Evolutionary conservation across 2,888 invertebrate species (phyloP).

Genomic region (Dorcus parallelipipedus): DNA sequence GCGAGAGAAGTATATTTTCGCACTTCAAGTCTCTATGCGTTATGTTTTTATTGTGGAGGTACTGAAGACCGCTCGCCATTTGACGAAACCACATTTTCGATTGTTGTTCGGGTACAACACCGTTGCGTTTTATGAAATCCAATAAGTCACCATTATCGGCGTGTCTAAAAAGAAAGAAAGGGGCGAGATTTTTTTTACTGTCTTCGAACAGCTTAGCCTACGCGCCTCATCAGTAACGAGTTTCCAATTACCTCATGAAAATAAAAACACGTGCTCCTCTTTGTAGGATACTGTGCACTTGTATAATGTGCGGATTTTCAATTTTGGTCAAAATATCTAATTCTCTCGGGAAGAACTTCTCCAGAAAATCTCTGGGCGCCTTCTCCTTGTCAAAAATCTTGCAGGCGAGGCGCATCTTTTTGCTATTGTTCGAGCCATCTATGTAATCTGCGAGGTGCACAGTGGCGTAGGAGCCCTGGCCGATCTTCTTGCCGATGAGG

Average conservation of each 20-base stretch:
- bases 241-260: conserved; percentile 66
- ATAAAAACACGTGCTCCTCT: conserved; percentile 81
- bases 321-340: conserved; percentile 85
- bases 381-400: conserved; percentile 90
- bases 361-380: conserved; percentile 84
- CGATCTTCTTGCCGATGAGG: conserved; percentile 80
- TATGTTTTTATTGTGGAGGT: conserved; percentile 79
- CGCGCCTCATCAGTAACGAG: no score
- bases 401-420: conserved; percentile 76
- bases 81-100: conserved; percentile 82
- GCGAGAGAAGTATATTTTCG: conserved; percentile 83
- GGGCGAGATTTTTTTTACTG: no score
- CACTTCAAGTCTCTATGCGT: conserved; percentile 93
- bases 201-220: no score
- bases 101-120: conserved; percentile 74
- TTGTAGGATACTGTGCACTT: conserved; percentile 83
- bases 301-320: conserved; percentile 86
- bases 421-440: conserved; percentile 66
- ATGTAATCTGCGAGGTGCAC: conserved; percentile 83
- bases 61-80: conserved; percentile 79
- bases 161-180: conserved; percentile 45
- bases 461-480: conserved; percentile 88
- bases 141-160: conserved; percentile 88
- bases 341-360: conserved; percentile 91
- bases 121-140: conserved; percentile 76